Conservation (phyloP, 2,888 invertebrate species). For the Leptinotarsa rubiginosa region DNA sequence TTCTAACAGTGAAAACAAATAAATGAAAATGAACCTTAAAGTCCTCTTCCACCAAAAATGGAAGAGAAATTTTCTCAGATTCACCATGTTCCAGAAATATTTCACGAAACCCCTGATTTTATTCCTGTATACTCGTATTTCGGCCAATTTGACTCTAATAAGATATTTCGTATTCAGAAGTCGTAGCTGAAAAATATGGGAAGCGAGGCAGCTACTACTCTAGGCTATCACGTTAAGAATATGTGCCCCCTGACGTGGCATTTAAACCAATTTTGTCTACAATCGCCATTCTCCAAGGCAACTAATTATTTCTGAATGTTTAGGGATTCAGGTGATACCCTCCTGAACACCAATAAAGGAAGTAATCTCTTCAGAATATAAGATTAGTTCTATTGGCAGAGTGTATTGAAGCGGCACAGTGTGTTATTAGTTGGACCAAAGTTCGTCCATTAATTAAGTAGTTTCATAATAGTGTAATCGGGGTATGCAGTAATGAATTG, state of each 20-base stretch:
- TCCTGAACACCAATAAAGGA: constrained; percentile 35
- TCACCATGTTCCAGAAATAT: constrained; percentile 31
- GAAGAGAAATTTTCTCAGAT: background rate
- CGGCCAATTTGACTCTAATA: constrained; percentile 35
- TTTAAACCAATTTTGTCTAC: constrained; percentile 41
- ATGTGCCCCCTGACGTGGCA: constrained; percentile 35
- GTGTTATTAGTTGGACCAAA: constrained; percentile 37
- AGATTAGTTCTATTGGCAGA: constrained; percentile 39
- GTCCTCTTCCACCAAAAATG: background rate
- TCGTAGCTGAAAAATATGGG: constrained; percentile 40
- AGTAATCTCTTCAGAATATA: constrained; percentile 39
- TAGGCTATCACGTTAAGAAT: constrained; percentile 24
- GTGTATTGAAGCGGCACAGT: constrained; percentile 30
- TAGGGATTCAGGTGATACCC: constrained; percentile 38
- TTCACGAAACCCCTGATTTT: constrained; percentile 36
- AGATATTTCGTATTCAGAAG: constrained; percentile 41
- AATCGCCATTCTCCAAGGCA: constrained; percentile 26
- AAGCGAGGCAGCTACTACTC: constrained; percentile 31
- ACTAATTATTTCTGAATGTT: constrained; percentile 41
- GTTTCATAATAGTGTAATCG: constrained; percentile 36
- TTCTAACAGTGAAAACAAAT: too few relatives aligned
- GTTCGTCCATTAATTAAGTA: constrained; percentile 38
- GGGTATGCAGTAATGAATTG: constrained; percentile 24
- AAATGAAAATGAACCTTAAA: background rate
- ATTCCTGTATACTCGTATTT: constrained; percentile 30